Evolutionary conservation across 2,113 vertebrate species (phyloP), one percentile per base, ranked within the genome.

Genomic region (Ascaphus truei): DNA sequence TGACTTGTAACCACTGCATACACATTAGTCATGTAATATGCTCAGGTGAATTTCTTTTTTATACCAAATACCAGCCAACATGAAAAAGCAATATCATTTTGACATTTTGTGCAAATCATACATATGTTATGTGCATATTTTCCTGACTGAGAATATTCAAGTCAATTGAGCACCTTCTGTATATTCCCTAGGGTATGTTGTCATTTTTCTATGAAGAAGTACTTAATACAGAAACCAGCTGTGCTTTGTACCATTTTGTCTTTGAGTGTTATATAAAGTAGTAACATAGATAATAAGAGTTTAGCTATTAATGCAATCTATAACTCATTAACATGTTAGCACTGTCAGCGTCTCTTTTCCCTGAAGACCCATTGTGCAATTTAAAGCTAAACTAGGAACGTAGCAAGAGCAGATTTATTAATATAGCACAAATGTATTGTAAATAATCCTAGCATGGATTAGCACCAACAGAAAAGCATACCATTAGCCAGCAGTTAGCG

Each of bases 181-280:
- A 12, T 4, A 26, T 22, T 61, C 67, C 67, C 67, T 27, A 4
- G 45, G 52, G 67, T 52, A 10, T 18, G 56, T 58, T 71, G 56
- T 71, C 57, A 71, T 52, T 52, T 71, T 58, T 60, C 56, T 31
- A 36, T 37, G 52, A 71, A 52, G 57, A 20, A 71, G 45, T 71
- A 29, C 67, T 61, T 71, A 71, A 71, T 61, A 71, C 7, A 52
- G 31, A 39, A 52, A 11, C 56, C 67, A 71, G 67, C 67, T 71
- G 67, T 71, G 56, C 57, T 52, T 71, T 61, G 67, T 71, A 61
- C 39, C 33, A 36, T 61, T 71, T 71, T 71, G 56, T 61, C 67
- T 61, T 51, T 61, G 67, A 71, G 67, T 69, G 56, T 69, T 61
- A 71, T 51, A 71, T 61, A 71, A 71, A 71, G 56, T 61, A 71